Base-by-base conservation (phyloP, 1,140 invertebrate genomes). In the Drosophila guanche region DNA sequence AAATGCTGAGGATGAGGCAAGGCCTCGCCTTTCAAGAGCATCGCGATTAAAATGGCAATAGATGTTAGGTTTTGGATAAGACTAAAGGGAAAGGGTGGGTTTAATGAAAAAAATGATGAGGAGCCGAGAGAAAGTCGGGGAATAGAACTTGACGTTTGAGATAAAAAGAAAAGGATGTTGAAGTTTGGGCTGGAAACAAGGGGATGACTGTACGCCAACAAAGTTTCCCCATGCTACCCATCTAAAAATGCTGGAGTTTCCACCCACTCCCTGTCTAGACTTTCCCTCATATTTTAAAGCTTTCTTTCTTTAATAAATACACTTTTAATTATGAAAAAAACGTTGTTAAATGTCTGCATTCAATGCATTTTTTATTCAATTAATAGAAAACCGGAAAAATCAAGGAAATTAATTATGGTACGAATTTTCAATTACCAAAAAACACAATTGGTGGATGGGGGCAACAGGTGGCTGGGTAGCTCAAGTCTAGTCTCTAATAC, bases 11-110 rank as follows among this genome's bases (percentile, higher is more conserved):
- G 54, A 58, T 60, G 46, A 25, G 53, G 23, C 41, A 51, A 41
- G 46, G 51, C 33, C 40, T 48, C 62, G 71, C 79, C 71, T 81
- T 84, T 84, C 79, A 84, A 84, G 79, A 84, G 80, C 79, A 84
- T 85, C 76, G 57, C 70, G 80, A 83, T 81, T 65, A 63, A 60
- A 57, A 54, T 79, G 59, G 70, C 76, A 65, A 71, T 80, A 37
- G 33, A 37, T 37, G 10, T 37, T 37, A 0, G 33, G 33, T 7
- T 37, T 12, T 51, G 55, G 42, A 27, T 40, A 63, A 37, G 33
- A 37, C 33, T 4, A 2, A 4, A 48, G 20, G 61, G 16, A 65
- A 42, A 42, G 59, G 45, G n/a, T 12, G 33, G 2, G 43, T 57
- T 22, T 41, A 14, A 48, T 27, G 12, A 10, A 4, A 33, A 33